phyloP scores from a whole-genome alignment of 2,888 invertebrate genomes.

The Pristionchus japonicus region DNA sequence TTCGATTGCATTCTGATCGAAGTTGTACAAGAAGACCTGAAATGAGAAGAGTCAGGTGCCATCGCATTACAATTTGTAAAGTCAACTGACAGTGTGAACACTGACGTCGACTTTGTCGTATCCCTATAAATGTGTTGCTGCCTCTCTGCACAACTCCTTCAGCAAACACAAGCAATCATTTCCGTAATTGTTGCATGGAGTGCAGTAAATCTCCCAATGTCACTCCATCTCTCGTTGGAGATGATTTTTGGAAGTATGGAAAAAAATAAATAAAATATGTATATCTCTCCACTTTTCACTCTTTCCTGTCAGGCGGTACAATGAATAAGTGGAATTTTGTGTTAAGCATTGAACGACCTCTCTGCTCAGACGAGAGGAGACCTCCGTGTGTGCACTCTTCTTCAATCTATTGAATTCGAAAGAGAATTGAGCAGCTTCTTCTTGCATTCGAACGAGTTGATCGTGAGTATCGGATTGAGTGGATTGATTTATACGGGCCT shows the following conservation, averaged over 20 bases:
- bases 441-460: slow-evolving; percentile 27
- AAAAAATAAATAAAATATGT: no score
- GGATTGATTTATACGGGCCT: slow-evolving; percentile 34
- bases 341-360: no score
- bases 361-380: slow-evolving; percentile 40
- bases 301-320: no score
- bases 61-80: no score
- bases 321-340: no score
- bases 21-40: slow-evolving; percentile 41
- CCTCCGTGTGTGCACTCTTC: slow-evolving; percentile 63
- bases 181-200: no score
- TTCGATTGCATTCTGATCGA: slow-evolving; percentile 39
- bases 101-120: slow-evolving; percentile 58
- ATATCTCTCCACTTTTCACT: no score
- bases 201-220: no score
- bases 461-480: not conserved
- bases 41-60: not conserved
- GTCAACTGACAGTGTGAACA: slow-evolving; percentile 55
- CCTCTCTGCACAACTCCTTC: slow-evolving; percentile 62
- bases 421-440: slow-evolving; percentile 32
- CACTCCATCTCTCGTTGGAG: not conserved
- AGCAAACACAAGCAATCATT: slow-evolving; percentile 62
- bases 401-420: slow-evolving; percentile 62
- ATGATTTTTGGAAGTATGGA: no score
- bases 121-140: slow-evolving; percentile 60